Percentiles rank a stretch among this genome's conserved stretches.
Evolutionary conservation across 2,888 invertebrate species (phyloP).

Genomic region (Abrostola triplasia): DNA sequence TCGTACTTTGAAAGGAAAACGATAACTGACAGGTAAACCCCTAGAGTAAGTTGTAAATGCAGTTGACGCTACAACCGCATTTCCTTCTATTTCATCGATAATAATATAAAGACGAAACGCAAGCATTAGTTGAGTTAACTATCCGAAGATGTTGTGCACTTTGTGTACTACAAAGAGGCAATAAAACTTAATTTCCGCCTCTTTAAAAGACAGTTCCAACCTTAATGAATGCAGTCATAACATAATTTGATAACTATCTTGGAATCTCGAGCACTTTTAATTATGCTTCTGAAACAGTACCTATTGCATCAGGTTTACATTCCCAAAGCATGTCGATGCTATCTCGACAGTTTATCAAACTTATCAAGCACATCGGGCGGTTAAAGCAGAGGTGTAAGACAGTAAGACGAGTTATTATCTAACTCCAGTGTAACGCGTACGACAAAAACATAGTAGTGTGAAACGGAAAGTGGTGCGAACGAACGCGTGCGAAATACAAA

Average conservation of each 20-base stretch:
- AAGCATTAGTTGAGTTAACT: neutral
- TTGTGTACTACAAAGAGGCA: constrained; percentile 5
- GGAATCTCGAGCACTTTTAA: constrained; percentile 31
- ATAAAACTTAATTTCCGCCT: constrained; percentile 20
- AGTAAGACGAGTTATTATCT: constrained; percentile 58
- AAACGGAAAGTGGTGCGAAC: constrained; percentile 81
- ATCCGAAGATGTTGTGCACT: neutral
- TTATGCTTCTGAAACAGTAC: constrained; percentile 27
- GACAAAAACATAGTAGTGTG: constrained; percentile 62
- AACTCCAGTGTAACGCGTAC: constrained; percentile 48
- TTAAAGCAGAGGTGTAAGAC: constrained; percentile 43
- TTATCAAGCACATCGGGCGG: constrained; percentile 43
- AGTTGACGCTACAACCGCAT: neutral
- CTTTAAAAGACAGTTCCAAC: constrained; percentile 15
- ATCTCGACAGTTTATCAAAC: constrained; percentile 54
- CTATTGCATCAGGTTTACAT: constrained; percentile 27
- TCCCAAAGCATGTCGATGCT: constrained; percentile 44
- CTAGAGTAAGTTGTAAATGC: neutral
- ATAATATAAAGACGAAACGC: neutral
- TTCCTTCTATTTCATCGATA: neutral
- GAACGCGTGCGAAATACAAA: constrained; percentile 77
- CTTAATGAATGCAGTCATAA: constrained; percentile 24
- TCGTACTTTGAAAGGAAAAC: no score
- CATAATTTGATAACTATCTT: constrained; percentile 34
- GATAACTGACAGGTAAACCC: no score